Conservation (phyloP, 1,140 invertebrate species). For the Danaus plexippus region DNA sequence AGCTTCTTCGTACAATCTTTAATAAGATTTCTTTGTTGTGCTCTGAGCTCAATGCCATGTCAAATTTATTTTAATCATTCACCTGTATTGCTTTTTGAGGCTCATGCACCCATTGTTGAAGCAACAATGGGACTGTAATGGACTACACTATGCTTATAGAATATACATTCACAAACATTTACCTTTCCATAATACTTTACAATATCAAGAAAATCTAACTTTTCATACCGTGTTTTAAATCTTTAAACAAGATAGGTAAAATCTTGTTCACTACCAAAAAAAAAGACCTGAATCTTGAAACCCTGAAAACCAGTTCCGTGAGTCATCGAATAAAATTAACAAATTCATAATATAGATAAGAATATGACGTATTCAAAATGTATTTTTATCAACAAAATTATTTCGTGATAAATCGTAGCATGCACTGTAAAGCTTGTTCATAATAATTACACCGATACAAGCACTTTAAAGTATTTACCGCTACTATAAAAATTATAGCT, state of each 20-base stretch:
- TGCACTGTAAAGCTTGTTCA: too few relatives aligned
- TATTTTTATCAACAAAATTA: neutral
- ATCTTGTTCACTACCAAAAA: too few relatives aligned
- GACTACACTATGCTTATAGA: slow-evolving; percentile 13
- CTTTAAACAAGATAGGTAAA: too few relatives aligned
- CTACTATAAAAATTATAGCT: slow-evolving; percentile 4
- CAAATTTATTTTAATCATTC: neutral
- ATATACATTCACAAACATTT: neutral
- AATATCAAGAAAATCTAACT: slow-evolving; percentile 8
- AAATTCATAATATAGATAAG: too few relatives aligned
- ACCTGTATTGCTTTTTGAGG: slow-evolving; percentile 5
- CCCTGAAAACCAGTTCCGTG: too few relatives aligned
- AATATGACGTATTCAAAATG: too few relatives aligned
- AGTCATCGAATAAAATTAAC: too few relatives aligned
- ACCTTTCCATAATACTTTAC: neutral
- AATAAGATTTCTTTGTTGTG: neutral
- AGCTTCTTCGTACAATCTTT: neutral
- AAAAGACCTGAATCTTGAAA: too few relatives aligned
- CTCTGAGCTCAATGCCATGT: neutral
- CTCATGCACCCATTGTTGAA: slow-evolving; percentile 13
- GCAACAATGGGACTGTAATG: slow-evolving; percentile 14
- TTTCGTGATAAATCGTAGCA: slow-evolving; percentile 1
- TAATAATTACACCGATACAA: neutral
- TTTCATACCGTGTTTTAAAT: neutral
- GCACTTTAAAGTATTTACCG: slow-evolving; percentile 1